Base-by-base conservation (phyloP, 2,797 vertebrate species). In the Ptychobarbus kaznakovi region DNA sequence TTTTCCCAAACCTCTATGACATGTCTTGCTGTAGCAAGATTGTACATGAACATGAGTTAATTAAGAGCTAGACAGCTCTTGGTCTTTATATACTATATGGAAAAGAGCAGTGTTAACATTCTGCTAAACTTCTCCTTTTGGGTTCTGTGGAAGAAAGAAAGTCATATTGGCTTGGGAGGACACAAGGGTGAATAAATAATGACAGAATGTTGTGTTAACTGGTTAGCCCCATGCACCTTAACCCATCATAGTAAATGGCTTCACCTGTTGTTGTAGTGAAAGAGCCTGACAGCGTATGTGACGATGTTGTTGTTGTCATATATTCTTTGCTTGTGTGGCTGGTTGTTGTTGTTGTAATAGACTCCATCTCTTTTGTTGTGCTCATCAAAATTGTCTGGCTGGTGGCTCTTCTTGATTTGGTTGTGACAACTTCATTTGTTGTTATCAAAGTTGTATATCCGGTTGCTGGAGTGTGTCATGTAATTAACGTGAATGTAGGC, bases 341-440 rank as follows among this genome's bases (percentile, higher is more conserved):
- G 85, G 61, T 32, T 76, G 40, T 72, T 82, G 77, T 20, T 72
- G 81, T 61, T 74, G 83, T 79, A 66, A 72, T 28, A 76, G 76
- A 6, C 49, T 63, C 53, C 38, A 46, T 66, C 46, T 69, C 69
- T 63, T 65, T 79, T 81, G 68, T 76, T 65, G 79, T 80, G 32
- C 12, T 87, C 84, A 49, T 86, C 81, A 84, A 10, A 83, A 78
- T 68, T 75, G 81, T 22, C 35, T 74, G 73, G 42, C 6, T 40
- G 61, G 51, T 56, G 10, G 80, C 82, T 83, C 4, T 16, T 81
- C 81, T 81, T 74, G 81, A 46, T 79, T 70, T 44, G 35, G 18
- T 40, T 87, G 74, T 82, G 66, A 74, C 6, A 89, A 73, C 38
- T 86, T 75, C 81, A 80, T 65, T 66, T 81, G 74, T 79, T 83